Conservation (phyloP, 2,888 invertebrate species). For the Caenorhabditis sulstoni region DNA sequence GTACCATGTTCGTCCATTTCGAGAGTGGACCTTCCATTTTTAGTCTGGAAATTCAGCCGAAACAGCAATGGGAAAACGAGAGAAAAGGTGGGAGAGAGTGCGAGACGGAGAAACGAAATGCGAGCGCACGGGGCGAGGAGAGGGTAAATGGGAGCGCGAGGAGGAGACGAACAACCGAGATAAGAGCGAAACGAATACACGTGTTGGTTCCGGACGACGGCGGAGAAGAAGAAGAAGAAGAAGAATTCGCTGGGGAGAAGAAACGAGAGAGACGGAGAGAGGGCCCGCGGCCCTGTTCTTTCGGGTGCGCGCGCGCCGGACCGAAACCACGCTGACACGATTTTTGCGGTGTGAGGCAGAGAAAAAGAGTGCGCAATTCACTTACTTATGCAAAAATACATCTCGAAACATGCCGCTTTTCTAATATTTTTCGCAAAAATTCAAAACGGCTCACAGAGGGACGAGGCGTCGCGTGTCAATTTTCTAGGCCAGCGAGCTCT, state of each 20-base stretch:
- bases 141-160: conserved; percentile 49
- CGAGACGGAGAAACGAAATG: conserved; percentile 11
- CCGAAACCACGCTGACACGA: conserved; percentile 42
- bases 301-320: conserved; percentile 17
- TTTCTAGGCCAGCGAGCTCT: no score
- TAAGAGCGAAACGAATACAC: conserved; percentile 30
- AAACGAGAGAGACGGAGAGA: conserved; percentile 9
- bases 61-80: not conserved
- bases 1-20: conserved; percentile 98
- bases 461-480: no score
- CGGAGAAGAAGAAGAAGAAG: not conserved
- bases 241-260: conserved; percentile 5
- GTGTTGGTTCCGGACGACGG: conserved; percentile 7
- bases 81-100: no score
- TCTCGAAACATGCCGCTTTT: not conserved
- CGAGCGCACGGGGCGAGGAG: conserved; percentile 7
- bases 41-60: conserved; percentile 10
- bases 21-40: conserved; percentile 90
- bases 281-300: conserved; percentile 22
- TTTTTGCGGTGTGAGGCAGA: conserved; percentile 23
- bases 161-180: conserved; percentile 14
- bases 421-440: not conserved
- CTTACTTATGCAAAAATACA: conserved; percentile 28
- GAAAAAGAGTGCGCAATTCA: conserved; percentile 8
- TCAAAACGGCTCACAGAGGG: not conserved